These are phyloP conservation scores for Odontocerum albicorne DNA, from an alignment of 2,888 invertebrate genomes.

Conservation along the genomic window DNA sequence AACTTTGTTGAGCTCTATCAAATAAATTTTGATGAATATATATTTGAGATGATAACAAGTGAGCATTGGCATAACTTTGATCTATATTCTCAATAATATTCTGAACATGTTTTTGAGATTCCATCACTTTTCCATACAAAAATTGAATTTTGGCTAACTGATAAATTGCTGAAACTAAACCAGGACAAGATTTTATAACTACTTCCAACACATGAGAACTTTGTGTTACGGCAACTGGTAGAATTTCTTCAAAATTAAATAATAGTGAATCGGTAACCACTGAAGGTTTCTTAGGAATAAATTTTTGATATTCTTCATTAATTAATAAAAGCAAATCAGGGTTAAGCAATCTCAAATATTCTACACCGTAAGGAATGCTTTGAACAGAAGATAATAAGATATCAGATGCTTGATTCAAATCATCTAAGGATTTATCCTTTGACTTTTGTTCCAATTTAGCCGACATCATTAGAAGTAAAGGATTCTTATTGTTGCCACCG, in stretches of 20 bases:
- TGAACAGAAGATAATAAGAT: slow-evolving; percentile 52
- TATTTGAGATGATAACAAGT: slow-evolving; percentile 85
- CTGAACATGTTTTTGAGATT: slow-evolving; percentile 71
- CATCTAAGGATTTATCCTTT: slow-evolving; percentile 57
- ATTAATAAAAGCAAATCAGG: slow-evolving; percentile 84
- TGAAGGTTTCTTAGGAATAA: slow-evolving; percentile 66
- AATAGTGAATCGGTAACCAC: slow-evolving; percentile 52
- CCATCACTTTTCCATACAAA: slow-evolving; percentile 72
- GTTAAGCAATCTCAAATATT: slow-evolving; percentile 75
- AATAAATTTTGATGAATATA: slow-evolving; percentile 71
- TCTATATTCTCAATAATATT: slow-evolving; percentile 74
- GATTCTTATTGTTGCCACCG: slow-evolving; percentile 66
- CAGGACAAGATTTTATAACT: slow-evolving; percentile 80
- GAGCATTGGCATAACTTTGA: slow-evolving; percentile 79
- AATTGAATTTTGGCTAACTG: slow-evolving; percentile 80
- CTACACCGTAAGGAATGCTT: slow-evolving; percentile 69
- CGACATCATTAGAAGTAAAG: slow-evolving; percentile 68
- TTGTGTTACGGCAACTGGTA: slow-evolving; percentile 56
- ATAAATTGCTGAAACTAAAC: slow-evolving; percentile 67
- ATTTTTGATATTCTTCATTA: slow-evolving; percentile 73
- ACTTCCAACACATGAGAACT: slow-evolving; percentile 69
- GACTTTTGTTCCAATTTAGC: slow-evolving; percentile 64
- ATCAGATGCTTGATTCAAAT: slow-evolving; percentile 65
- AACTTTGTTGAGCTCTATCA: slow-evolving; percentile 77
- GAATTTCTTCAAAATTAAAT: slow-evolving; percentile 49